Base-by-base conservation (phyloP, 2,797 vertebrate genomes). In the Argya squamiceps region DNA sequence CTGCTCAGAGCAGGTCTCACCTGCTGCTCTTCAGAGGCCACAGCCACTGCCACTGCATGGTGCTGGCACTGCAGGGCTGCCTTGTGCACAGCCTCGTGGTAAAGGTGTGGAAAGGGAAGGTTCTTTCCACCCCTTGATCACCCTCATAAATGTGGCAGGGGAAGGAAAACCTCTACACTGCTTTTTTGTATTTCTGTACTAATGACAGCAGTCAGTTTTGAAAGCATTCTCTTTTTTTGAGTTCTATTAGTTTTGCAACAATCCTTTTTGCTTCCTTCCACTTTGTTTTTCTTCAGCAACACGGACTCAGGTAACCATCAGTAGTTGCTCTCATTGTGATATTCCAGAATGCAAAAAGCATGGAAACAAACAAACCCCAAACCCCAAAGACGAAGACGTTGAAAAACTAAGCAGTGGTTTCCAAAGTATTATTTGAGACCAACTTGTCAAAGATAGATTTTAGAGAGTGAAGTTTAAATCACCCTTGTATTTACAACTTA, bases 21-120 rank as follows among this genome's bases (percentile, higher is more conserved):
- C 39, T 43, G 69, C 50, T 46, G 83, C 58, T 58, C 55, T 11
- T 21, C 70, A 49, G 59, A 44, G 53, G 14, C 11, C 12, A 16
- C 15, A 14, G 52, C 63, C 62, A 39, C 27, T n/a, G 63, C 46
- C 77, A 3, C 2, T 2, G 78, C 67, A 8, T 3, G 0, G 12
- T 30, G 34, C 65, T 41, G 64, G 41, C 55, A 17, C n/a, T 5
- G 39, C 63, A 60, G 81, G 70, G 63, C 89, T 84, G 82, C 68
- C 46, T 10, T 3, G 8, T 2, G 65, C 67, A 46, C 0, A 0
- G 47, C 39, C 39, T 41, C 73, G 24, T 26, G 30, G 37, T 9
- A 39, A 32, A 75, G 34, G 20, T 1, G 4, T 11, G 15, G 50
- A 59, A 39, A n/a, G 55, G 29, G 11, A 62, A 23, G 26, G 29